phyloP scores from a whole-genome alignment of 2,888 invertebrate genomes.

The Yponomeuta plumbellus region DNA sequence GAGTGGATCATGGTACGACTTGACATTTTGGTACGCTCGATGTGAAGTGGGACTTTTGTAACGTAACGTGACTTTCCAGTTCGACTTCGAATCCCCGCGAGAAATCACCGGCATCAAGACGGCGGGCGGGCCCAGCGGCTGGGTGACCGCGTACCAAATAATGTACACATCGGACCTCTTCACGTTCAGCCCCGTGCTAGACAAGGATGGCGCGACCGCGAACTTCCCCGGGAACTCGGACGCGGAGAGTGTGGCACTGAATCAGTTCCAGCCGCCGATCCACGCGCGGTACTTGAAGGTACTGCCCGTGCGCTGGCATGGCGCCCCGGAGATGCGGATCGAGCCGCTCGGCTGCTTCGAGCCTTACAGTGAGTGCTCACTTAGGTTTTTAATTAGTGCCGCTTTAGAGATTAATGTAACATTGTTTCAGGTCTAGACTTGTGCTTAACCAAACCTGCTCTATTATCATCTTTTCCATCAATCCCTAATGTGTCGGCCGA shows the following conservation, averaged over 20 bases:
- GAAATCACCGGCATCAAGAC: conserved; percentile 87
- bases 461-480: too few relatives aligned
- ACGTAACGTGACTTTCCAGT: conserved; percentile 48
- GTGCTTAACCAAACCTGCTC: too few relatives aligned
- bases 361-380: conserved; percentile 62
- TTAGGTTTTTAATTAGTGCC: not conserved
- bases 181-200: conserved; percentile 82
- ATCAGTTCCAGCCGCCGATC: conserved; percentile 84
- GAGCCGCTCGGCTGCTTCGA: conserved; percentile 88
- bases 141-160: conserved; percentile 85
- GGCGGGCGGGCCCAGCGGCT: conserved; percentile 82
- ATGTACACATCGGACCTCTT: conserved; percentile 83
- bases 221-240: conserved; percentile 86
- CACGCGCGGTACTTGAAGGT: conserved; percentile 83
- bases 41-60: conserved; percentile 17
- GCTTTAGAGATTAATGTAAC: too few relatives aligned
- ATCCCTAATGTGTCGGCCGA: too few relatives aligned
- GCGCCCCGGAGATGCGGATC: conserved; percentile 82
- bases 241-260: conserved; percentile 73
- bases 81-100: conserved; percentile 85
- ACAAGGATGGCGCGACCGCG: conserved; percentile 70
- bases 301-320: conserved; percentile 83
- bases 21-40: too few relatives aligned
- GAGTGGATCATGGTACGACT: conserved; percentile 80
- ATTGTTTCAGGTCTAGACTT: too few relatives aligned